Percentiles rank a stretch among this genome's conserved stretches.
phyloP scores from a whole-genome alignment of 2,797 vertebrate species.

The Anabacerthia variegaticeps region DNA sequence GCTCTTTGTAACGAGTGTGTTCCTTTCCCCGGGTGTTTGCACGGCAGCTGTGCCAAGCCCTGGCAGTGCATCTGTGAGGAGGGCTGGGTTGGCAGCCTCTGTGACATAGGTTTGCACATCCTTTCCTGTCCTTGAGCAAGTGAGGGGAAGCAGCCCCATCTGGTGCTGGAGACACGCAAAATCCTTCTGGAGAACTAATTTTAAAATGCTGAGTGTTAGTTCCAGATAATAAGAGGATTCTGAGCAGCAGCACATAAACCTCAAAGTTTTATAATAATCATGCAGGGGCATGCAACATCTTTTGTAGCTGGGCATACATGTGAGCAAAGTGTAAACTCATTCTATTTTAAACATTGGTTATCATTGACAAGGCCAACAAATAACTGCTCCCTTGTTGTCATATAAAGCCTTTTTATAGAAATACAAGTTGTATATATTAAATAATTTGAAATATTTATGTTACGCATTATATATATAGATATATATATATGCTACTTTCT shows the following conservation, averaged over 20 bases:
- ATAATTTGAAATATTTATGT: background rate
- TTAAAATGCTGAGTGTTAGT: background rate
- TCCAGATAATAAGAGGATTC: background rate
- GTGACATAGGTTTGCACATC: constrained; percentile 86
- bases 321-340: background rate
- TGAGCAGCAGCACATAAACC: background rate
- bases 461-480: background rate
- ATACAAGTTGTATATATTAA: background rate
- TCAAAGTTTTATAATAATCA: background rate
- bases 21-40: constrained; percentile 85
- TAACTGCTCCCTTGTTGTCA: background rate
- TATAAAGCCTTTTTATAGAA: background rate
- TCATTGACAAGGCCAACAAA: background rate
- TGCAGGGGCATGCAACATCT: background rate
- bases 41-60: constrained; percentile 86
- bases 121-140: background rate
- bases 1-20: constrained; percentile 86
- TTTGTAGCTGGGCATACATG: background rate
- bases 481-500: background rate
- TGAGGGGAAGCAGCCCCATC: constrained; percentile 58
- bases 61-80: constrained; percentile 91
- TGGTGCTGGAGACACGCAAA: constrained; percentile 20
- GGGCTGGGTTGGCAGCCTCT: constrained; percentile 91
- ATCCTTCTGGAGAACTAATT: background rate
- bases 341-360: background rate